Evolutionary conservation across 2,797 vertebrate genomes (phyloP), one percentile per base, ranked within the genome.

Genomic region (Takifugu ocellatus): DNA sequence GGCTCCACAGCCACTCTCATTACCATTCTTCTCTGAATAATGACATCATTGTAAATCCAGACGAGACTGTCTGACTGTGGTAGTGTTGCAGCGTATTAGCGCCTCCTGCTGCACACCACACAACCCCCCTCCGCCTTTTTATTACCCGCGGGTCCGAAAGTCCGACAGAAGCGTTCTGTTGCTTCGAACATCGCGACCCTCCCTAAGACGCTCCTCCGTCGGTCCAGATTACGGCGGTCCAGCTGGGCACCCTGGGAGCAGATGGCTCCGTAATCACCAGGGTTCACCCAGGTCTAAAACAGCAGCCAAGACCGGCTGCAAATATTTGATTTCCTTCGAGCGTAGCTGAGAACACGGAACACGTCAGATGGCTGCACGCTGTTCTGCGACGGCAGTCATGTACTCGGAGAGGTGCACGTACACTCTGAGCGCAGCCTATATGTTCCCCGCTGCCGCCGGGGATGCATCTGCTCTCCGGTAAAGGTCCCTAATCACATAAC

Each of bases 191-290:
- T 54, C 57, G 54, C 54, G 26, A 63, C 67, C 61, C 65, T 59
- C 54, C 54, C 49, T 75, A 69, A 84, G 47, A 79, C 74, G 17
- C 59, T 21, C 27, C 61, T 71, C 80, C 83, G 84, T 89, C 87
- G 72, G 62, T 64, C 78, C 75, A 87, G 84, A 90, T 90, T 89
- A 88, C 78, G 69, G 66, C 36, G 51, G 68, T 72, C 61, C 88
- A 89, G 85, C 85, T 90, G 87, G 83, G 82, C 75, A 75, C 79
- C 75, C 79, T 75, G 83, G 77, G 76, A 90, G 70, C 91, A 92
- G 90, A 90, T 92, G 90, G 90, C 79, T 75, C 68, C 60, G 54
- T 90, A 88, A 90, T 90, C 86, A 75, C 75, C 54, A 73, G 68
- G 70, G 84, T 81, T 86, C 78, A 86, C 76, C 74, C 67, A 68